Percentiles rank a stretch among this genome's conserved stretches.
phyloP scores from a whole-genome alignment of 1,140 invertebrate species.

The Bathynomus jamesi region DNA sequence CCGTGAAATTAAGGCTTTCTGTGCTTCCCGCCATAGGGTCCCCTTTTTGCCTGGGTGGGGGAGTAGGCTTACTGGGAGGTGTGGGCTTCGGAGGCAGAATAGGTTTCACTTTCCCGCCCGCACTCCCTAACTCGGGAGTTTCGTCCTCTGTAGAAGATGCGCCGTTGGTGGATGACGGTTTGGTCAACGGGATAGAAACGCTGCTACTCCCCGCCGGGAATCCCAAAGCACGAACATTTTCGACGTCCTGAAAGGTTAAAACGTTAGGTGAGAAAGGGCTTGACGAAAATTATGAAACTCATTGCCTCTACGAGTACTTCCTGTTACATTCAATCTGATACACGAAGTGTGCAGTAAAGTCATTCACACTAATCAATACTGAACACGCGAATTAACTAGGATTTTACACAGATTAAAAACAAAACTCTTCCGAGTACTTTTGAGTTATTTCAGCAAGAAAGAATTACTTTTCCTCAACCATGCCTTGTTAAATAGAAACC shows the following conservation, averaged over 20 bases:
- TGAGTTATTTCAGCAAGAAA: too few relatives aligned
- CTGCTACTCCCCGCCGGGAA: conserved; percentile 6
- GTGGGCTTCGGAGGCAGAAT: conserved; percentile 65
- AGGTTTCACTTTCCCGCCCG: conserved; percentile 48
- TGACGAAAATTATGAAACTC: too few relatives aligned
- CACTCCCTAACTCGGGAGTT: not conserved
- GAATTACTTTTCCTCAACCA: too few relatives aligned
- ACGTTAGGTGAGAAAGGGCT: too few relatives aligned
- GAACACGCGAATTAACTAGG: too few relatives aligned
- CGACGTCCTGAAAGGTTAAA: conserved; percentile 7
- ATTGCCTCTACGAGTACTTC: too few relatives aligned
- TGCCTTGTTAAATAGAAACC: too few relatives aligned
- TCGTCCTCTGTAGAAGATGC: not conserved
- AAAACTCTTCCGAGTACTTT: too few relatives aligned
- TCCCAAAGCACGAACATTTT: not conserved
- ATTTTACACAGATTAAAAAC: too few relatives aligned
- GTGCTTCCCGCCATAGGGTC: conserved; percentile 18
- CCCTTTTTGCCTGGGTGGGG: conserved; percentile 46
- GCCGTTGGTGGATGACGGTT: not conserved
- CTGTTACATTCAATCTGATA: too few relatives aligned
- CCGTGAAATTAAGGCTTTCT: conserved; percentile 9
- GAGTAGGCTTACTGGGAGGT: conserved; percentile 44
- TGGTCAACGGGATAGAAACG: not conserved
- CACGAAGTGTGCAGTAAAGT: too few relatives aligned
- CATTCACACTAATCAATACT: too few relatives aligned